Percentiles rank a stretch among this genome's conserved stretches.
These are phyloP conservation scores for Heliconius cydno DNA, from an alignment of 2,888 invertebrate genomes.

Conservation along the genomic window DNA sequence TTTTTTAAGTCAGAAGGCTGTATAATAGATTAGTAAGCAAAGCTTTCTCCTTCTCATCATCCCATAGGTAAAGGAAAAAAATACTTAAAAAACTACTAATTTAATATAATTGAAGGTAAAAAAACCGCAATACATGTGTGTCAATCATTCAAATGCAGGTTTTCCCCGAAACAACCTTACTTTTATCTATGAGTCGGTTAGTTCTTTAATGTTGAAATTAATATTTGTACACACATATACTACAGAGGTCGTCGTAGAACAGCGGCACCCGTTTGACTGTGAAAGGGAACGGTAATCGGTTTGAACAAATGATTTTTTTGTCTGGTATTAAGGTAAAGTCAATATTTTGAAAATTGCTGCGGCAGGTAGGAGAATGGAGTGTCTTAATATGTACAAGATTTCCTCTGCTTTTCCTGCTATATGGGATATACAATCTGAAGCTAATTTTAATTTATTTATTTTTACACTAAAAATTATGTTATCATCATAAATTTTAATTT, in stretches of 20 bases:
- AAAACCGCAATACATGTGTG: slow-evolving; percentile 48
- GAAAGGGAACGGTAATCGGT: background rate
- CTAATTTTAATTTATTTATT: background rate
- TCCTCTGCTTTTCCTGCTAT: background rate
- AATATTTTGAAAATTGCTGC: background rate
- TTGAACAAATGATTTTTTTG: background rate
- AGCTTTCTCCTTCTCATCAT: background rate
- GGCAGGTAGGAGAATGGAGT: background rate
- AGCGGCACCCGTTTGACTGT: too few species aligned
- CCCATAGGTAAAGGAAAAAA: background rate
- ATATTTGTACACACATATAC: background rate
- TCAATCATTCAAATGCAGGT: slow-evolving; percentile 49
- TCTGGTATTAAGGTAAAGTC: background rate
- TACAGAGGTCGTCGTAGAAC: background rate
- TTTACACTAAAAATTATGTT: too few species aligned
- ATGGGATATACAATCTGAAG: background rate
- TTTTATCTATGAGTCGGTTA: slow-evolving; percentile 11
- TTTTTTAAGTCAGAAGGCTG: too few species aligned
- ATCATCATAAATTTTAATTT: too few species aligned
- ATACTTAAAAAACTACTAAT: background rate
- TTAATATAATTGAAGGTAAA: slow-evolving; percentile 38
- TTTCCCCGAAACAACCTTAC: slow-evolving; percentile 30
- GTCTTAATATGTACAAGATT: background rate
- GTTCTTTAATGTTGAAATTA: slow-evolving; percentile 6
- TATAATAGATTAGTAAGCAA: background rate